Conservation (phyloP, 2,113 vertebrate species). For the Lasiurus cinereus region DNA sequence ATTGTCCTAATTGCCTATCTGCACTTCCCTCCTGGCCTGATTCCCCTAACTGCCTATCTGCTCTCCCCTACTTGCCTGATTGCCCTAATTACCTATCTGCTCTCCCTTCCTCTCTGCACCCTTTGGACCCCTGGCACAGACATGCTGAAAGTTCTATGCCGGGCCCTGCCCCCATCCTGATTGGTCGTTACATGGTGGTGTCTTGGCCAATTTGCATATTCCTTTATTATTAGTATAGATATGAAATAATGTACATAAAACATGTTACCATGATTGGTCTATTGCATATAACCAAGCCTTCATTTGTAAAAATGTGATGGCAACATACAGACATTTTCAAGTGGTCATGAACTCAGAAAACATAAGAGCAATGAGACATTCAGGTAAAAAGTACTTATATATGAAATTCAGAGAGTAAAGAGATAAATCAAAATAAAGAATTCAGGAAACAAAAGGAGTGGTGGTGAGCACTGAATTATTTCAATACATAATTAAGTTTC, state of each 20-base stretch:
- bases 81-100: too few species aligned
- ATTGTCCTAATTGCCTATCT: too few species aligned
- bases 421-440: constrained; percentile 50
- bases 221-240: neutral
- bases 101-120: too few species aligned
- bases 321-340: neutral
- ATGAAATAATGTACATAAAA: neutral
- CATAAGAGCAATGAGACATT: neutral
- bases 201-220: too few species aligned
- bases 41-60: too few species aligned
- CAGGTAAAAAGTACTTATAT: neutral
- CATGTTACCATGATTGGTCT: neutral
- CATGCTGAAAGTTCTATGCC: too few species aligned
- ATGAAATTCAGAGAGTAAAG: constrained; percentile 33
- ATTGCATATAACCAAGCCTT: neutral
- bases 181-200: too few species aligned
- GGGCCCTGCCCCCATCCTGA: too few species aligned
- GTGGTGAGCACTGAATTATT: neutral
- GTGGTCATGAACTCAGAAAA: neutral
- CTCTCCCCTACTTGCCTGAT: too few species aligned
- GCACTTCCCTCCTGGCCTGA: too few species aligned
- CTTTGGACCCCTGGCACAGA: too few species aligned
- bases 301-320: neutral
- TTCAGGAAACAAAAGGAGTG: neutral
- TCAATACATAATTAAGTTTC: constrained; percentile 41